A percentile compares a stretch with the other conserved stretches of the same genome.
Conservation (phyloP, 1,140 invertebrate genomes). For the Zaprionus camerounensis region DNA sequence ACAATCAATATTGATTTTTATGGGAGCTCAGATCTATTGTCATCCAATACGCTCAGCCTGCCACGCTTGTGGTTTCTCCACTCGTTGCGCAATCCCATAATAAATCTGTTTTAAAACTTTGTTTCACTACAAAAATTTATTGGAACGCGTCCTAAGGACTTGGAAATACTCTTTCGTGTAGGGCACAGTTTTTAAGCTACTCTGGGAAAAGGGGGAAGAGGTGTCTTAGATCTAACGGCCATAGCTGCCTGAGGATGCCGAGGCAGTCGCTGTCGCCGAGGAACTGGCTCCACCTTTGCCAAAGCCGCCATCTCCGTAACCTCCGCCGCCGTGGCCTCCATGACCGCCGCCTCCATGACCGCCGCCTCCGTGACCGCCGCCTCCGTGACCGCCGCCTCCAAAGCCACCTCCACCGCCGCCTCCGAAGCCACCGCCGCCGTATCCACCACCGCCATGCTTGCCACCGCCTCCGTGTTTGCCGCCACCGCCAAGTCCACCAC, state of each 20-base stretch:
- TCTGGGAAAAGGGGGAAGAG: not conserved
- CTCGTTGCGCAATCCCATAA: constrained; percentile 4
- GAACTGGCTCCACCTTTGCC: constrained; percentile 17
- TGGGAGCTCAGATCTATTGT: not conserved
- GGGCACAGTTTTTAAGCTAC: constrained; percentile 5
- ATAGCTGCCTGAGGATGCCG: constrained; percentile 19
- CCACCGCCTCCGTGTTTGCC: constrained; percentile 27
- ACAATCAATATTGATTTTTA: not conserved
- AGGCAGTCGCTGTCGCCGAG: constrained; percentile 27
- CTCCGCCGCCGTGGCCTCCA: constrained; percentile 38
- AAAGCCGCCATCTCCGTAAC: constrained; percentile 43
- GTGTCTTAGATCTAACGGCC: constrained; percentile 29
- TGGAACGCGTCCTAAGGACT: constrained; percentile 22
- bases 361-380: constrained; percentile 27
- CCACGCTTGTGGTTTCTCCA: constrained; percentile 9
- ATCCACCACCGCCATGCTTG: constrained; percentile 21
- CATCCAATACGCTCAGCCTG: not conserved
- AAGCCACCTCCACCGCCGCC: constrained; percentile 21
- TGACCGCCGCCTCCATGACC: constrained; percentile 45
- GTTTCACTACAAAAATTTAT: constrained; percentile 50
- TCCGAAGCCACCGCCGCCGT: constrained; percentile 5
- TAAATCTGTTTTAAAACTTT: constrained; percentile 9
- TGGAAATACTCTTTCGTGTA: constrained; percentile 51
- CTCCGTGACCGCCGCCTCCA: constrained; percentile 33
- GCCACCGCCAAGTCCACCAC: not conserved